Evolutionary conservation across 2,888 invertebrate genomes (phyloP).

Genomic region (Synergus japonicus): DNA sequence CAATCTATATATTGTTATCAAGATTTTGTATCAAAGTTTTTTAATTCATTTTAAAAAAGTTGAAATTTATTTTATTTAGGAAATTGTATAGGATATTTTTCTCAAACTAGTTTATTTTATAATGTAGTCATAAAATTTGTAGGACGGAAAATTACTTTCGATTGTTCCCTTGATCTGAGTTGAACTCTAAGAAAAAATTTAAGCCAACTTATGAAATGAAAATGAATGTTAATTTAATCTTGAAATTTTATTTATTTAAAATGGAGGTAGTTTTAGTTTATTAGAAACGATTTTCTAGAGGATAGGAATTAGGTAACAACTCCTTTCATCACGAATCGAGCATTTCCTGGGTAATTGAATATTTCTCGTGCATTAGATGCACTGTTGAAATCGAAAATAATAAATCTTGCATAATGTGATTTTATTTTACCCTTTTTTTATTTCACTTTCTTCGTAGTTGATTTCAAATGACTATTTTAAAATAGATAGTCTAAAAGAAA

Average conservation of each 20-base stretch:
- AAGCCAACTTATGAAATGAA: neutral
- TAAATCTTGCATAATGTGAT: neutral
- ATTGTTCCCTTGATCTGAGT: neutral
- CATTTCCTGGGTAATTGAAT: constrained; percentile 14
- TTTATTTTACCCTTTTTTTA: neutral
- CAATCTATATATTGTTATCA: neutral
- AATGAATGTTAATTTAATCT: neutral
- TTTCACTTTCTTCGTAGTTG: neutral
- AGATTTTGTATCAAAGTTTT: neutral
- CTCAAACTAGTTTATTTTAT: neutral
- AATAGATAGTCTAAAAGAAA: neutral
- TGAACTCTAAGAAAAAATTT: neutral
- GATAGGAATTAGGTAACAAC: neutral
- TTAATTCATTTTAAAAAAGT: no score
- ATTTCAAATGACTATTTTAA: constrained; percentile 1
- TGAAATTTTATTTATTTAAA: neutral
- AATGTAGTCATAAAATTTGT: neutral
- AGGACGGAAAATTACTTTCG: neutral
- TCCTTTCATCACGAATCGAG: neutral
- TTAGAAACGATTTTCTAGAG: neutral
- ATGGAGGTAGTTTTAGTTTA: neutral
- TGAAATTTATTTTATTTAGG: no score
- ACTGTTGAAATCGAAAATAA: constrained; percentile 19
- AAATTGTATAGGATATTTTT: neutral
- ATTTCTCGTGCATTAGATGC: neutral